Evolutionary conservation across 2,797 vertebrate genomes (phyloP).

Genomic region (Vespertilio murinus): DNA sequence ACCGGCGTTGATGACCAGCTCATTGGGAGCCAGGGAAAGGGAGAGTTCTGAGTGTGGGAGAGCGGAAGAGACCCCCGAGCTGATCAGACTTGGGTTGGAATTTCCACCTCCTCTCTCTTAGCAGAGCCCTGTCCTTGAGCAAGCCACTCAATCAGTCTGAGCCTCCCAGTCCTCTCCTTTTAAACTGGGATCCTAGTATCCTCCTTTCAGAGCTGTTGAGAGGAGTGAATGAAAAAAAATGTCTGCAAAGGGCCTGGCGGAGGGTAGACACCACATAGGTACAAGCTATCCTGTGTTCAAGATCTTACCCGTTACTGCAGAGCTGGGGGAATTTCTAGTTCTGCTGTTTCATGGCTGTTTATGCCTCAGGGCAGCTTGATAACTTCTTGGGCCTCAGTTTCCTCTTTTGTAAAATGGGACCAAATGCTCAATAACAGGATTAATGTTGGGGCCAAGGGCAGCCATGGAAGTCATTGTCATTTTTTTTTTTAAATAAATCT

Average conservation of each 20-base stretch:
- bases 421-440: neutral
- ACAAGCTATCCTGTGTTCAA: neutral
- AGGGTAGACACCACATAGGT: neutral
- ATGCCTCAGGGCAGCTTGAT: neutral
- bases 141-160: neutral
- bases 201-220: neutral
- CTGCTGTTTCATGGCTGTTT: neutral
- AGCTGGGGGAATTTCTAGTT: neutral
- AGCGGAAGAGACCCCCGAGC: neutral
- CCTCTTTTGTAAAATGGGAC: neutral
- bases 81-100: neutral
- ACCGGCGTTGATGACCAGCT: neutral
- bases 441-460: neutral
- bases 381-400: neutral
- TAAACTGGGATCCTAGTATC: neutral
- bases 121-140: neutral
- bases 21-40: neutral
- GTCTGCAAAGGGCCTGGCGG: neutral
- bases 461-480: neutral
- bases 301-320: neutral
- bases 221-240: neutral
- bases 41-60: neutral
- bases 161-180: neutral
- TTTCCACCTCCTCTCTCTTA: neutral
- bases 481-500: no score